phyloP scores from a whole-genome alignment of 1,140 invertebrate species.

The Drosophila auraria region DNA sequence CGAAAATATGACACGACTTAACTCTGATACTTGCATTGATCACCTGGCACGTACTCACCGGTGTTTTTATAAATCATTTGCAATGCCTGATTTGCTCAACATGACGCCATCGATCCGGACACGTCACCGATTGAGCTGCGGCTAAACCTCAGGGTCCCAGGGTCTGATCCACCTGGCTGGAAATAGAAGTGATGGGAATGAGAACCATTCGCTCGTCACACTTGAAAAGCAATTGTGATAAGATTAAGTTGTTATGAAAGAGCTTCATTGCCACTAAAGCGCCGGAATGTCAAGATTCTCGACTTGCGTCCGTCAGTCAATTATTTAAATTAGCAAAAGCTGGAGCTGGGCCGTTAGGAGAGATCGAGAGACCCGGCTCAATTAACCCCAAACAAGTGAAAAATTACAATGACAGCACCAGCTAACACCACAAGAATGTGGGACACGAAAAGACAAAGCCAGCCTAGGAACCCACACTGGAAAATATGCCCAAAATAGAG shows the following conservation, averaged over 20 bases:
- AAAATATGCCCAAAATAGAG: constrained; percentile 37
- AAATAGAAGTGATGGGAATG: constrained; percentile 72
- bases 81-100: constrained; percentile 7
- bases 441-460: constrained; percentile 39
- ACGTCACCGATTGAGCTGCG: constrained; percentile 49
- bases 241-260: constrained; percentile 57
- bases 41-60: constrained; percentile 68
- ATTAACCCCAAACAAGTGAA: constrained; percentile 76
- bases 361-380: constrained; percentile 59
- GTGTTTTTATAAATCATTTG: constrained; percentile 40
- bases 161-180: constrained; percentile 20
- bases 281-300: constrained; percentile 15
- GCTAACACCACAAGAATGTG: constrained; percentile 38
- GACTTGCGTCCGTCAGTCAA: constrained; percentile 42
- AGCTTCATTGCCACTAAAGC: constrained; percentile 22
- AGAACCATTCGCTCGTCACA: constrained; percentile 9
- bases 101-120: constrained; percentile 65
- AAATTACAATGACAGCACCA: constrained; percentile 49
- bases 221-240: constrained; percentile 57
- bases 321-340: constrained; percentile 67
- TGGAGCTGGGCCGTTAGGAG: constrained; percentile 6
- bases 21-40: constrained; percentile 30
- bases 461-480: constrained; percentile 25
- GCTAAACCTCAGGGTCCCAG: constrained; percentile 34
- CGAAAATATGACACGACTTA: constrained; percentile 32